Conservation (phyloP, 1,140 invertebrate genomes). For the Drosophila carrolli region DNA sequence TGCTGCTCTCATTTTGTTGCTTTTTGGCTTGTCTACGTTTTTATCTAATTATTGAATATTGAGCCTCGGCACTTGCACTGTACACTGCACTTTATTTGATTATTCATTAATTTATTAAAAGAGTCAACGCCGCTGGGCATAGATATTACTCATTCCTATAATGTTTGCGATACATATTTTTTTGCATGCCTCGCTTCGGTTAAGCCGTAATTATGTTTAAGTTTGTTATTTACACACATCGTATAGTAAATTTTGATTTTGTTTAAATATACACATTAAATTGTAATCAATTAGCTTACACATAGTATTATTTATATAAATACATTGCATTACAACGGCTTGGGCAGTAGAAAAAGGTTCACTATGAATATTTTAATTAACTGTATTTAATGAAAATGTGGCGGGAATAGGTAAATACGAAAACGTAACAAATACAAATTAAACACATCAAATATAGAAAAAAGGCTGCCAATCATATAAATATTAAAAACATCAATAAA, state of each 20-base stretch:
- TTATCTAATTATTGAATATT: constrained; percentile 71
- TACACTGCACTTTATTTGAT: constrained; percentile 57
- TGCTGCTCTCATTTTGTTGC: constrained; percentile 20
- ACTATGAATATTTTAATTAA: constrained; percentile 36
- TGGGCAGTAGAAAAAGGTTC: background rate
- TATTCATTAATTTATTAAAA: constrained; percentile 66
- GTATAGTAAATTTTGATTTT: constrained; percentile 57
- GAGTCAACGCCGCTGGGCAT: constrained; percentile 35
- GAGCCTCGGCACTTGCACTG: constrained; percentile 28
- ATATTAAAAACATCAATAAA: background rate
- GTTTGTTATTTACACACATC: constrained; percentile 63
- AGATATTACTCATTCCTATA: constrained; percentile 35
- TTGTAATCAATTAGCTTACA: constrained; percentile 55
- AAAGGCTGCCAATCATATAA: background rate
- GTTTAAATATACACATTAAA: constrained; percentile 71
- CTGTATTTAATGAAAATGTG: constrained; percentile 19
- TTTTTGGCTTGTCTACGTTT: constrained; percentile 44
- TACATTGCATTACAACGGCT: constrained; percentile 40
- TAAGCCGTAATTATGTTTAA: constrained; percentile 55
- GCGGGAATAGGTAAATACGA: background rate
- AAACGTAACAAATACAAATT: background rate
- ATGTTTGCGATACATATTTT: constrained; percentile 22
- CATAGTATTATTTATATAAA: constrained; percentile 20
- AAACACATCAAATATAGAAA: background rate
- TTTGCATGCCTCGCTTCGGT: constrained; percentile 9